Conservation (phyloP, 2,113 vertebrate genomes). For the Entosphenus tridentatus region DNA sequence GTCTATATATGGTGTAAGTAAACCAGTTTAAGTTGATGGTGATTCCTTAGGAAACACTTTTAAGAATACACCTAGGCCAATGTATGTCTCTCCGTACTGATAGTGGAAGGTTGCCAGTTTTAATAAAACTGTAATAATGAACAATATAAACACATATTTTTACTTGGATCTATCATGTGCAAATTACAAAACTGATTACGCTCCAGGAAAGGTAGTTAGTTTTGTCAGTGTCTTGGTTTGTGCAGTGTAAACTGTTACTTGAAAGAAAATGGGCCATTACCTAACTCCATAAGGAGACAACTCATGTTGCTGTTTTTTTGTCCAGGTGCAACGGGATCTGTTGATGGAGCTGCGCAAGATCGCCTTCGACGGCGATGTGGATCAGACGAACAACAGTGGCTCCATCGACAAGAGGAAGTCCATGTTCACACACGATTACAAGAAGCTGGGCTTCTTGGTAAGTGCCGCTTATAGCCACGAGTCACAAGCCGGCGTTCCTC, state of each 20-base stretch:
- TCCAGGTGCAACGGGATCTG: conserved; percentile 83
- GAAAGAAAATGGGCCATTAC: background rate
- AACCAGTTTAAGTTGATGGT: too few relatives aligned
- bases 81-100: too few relatives aligned
- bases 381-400: conserved; percentile 52
- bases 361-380: conserved; percentile 73
- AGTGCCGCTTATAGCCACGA: conserved; percentile 20
- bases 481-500: too few relatives aligned
- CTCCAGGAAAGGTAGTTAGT: background rate
- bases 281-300: background rate
- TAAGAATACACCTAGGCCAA: too few relatives aligned
- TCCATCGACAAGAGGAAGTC: conserved; percentile 94
- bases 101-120: too few relatives aligned
- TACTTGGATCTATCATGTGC: background rate
- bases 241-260: conserved; percentile 16
- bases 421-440: conserved; percentile 97
- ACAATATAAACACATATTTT: background rate
- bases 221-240: background rate
- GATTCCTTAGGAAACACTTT: too few relatives aligned
- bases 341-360: conserved; percentile 92
- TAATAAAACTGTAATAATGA: too few relatives aligned
- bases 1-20: too few relatives aligned
- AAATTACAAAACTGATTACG: background rate
- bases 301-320: conserved; percentile 5
- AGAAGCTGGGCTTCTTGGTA: conserved; percentile 93